Percentiles rank a stretch among this genome's conserved stretches.
These are phyloP conservation scores for Nemopilema nomurai DNA, from an alignment of 30 jellyfish, hydroid and myxozoan genomes.

Conservation along the genomic window DNA sequence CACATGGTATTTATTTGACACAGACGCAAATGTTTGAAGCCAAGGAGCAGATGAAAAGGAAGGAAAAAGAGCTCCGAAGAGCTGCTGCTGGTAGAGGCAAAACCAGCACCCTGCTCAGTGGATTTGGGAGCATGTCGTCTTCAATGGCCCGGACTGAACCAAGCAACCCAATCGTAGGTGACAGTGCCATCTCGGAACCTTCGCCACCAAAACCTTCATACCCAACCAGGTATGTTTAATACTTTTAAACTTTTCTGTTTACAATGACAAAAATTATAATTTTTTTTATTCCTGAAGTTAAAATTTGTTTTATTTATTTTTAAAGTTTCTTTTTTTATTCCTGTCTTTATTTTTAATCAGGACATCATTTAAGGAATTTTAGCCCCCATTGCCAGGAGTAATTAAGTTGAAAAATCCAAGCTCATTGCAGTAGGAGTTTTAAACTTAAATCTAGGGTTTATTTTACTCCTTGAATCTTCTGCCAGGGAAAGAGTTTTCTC, in stretches of 20 bases:
- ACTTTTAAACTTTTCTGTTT: not conserved
- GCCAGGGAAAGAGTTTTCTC: no score
- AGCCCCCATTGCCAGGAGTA: no score
- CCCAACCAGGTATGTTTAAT: constrained; percentile 77
- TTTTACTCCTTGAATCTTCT: no score
- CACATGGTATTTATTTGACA: not conserved
- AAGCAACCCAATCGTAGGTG: constrained; percentile 85
- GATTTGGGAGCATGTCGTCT: constrained; percentile 60
- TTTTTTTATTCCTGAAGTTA: no score
- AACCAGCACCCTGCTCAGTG: constrained; percentile 54
- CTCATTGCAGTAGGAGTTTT: no score
- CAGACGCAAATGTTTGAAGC: constrained; percentile 99
- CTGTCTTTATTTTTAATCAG: no score
- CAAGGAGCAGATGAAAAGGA: constrained; percentile 94
- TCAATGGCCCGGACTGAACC: constrained; percentile 57
- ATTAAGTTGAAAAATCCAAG: no score
- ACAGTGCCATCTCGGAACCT: constrained; percentile 79
- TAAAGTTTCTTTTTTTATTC: no score
- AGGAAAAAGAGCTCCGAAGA: constrained; percentile 94
- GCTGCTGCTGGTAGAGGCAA: constrained; percentile 85
- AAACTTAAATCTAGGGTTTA: no score
- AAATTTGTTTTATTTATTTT: no score
- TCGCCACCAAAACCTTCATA: constrained; percentile 76
- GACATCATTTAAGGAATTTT: no score
- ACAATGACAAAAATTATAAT: no score